Conservation (phyloP, 2,888 invertebrate genomes). For the Platycheirus rosarum region DNA sequence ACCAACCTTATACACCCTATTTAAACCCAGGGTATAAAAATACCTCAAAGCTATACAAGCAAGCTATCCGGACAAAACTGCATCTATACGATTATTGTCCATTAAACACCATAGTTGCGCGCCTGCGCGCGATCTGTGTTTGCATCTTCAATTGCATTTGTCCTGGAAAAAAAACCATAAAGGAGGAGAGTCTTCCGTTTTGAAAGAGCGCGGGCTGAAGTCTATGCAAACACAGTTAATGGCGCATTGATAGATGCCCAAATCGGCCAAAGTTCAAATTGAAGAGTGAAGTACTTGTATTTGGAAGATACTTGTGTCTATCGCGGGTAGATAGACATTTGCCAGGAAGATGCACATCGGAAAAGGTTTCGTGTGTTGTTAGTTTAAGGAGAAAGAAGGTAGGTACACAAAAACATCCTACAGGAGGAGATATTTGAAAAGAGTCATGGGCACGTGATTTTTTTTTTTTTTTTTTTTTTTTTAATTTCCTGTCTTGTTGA, state of each 20-base stretch:
- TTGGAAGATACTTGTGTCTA: slow-evolving; percentile 38
- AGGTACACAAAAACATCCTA: background rate
- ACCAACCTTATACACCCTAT: background rate
- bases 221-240: slow-evolving; percentile 56
- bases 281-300: slow-evolving; percentile 52
- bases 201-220: slow-evolving; percentile 21
- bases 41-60: background rate
- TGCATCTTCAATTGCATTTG: slow-evolving; percentile 57
- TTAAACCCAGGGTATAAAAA: background rate
- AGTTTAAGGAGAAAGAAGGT: background rate
- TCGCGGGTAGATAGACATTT: slow-evolving; percentile 21
- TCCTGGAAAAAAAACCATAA: slow-evolving; percentile 1
- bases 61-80: slow-evolving; percentile 46
- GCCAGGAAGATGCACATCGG: slow-evolving; percentile 24
- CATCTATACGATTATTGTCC: slow-evolving; percentile 43
- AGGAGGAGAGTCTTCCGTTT: slow-evolving; percentile 21
- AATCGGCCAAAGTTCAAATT: slow-evolving; percentile 69
- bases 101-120: slow-evolving; percentile 47
- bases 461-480: background rate
- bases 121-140: slow-evolving; percentile 44
- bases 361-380: slow-evolving; percentile 10
- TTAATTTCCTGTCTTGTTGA: slow-evolving; percentile 14
- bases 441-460: background rate
- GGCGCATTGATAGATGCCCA: slow-evolving; percentile 63
- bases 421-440: slow-evolving; percentile 9